Evolutionary conservation across 2,888 invertebrate genomes (phyloP), one percentile per base, ranked within the genome.

Genomic region (Melanostoma mellinum): DNA sequence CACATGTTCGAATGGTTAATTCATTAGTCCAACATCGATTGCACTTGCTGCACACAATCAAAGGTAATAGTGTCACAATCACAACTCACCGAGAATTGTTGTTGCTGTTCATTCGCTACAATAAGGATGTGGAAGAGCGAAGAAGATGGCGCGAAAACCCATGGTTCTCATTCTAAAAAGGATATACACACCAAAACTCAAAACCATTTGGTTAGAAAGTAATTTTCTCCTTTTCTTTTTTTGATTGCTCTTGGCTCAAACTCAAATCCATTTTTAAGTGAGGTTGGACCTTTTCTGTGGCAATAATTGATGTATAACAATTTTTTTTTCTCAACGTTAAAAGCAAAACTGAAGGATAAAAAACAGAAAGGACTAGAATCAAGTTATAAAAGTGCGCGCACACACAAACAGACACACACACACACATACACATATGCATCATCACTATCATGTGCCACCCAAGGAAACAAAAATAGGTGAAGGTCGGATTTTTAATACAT

Each of bases 391-490:
- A 68, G 50, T 58, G 79, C 71, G 48, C 73, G 46, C 84, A 84
- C 79, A 84, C 55, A 75, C 53, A 67, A 42, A 3, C n/a, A 53
- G 35, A 20, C 6, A 48, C 52, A 52, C 20, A 5, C 48, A 32
- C 10, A 44, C 44, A 10, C 60, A 60, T 44, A 20, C 20, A 20
- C 20, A 20, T 20, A 20, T 20, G 20, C 20, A 20, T 20, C 20
- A 20, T 20, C 20, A 20, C 20, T 20, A 20, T 20, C 20, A 20
- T 20, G 20, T 78, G 78, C 74, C 71, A 75, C 58, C 78, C 52
- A 74, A 84, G 79, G 65, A 84, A 79, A 68, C 84, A 79, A 71
- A 88, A 89, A 88, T 88, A 87, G 88, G 88, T 88, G 88, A 88
- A 88, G 88, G 88, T 88, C 89, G 89, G 75, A 79, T 67, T 79